phyloP scores from a whole-genome alignment of 2,113 vertebrate genomes.

The Spheniscus mendiculus region DNA sequence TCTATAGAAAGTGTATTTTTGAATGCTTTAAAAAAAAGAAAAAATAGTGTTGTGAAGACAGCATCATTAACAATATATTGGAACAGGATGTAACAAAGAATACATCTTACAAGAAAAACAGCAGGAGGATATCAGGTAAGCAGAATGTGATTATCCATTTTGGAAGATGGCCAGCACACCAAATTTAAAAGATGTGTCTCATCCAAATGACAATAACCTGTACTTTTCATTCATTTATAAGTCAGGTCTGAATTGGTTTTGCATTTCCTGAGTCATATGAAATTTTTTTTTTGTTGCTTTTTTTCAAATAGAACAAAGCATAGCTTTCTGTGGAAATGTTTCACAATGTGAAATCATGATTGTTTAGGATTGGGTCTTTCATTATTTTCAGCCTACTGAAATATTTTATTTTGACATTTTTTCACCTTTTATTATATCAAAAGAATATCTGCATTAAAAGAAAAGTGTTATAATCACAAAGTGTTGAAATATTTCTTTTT shows the following conservation, averaged over 20 bases:
- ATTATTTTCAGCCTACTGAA: neutral
- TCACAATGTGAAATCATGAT: neutral
- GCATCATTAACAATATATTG: conserved; percentile 5
- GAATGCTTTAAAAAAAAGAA: neutral
- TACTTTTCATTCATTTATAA: neutral
- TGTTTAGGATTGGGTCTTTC: neutral
- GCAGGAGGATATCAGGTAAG: neutral
- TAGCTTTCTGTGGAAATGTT: neutral
- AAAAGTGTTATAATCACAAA: neutral
- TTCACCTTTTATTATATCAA: neutral
- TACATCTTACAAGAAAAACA: neutral
- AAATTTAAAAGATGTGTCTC: neutral
- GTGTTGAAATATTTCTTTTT: neutral
- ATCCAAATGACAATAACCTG: neutral
- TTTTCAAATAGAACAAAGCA: neutral
- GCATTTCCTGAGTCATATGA: neutral
- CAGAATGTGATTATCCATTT: neutral
- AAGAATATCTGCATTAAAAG: neutral
- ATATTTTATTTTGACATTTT: neutral
- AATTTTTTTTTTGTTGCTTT: neutral
- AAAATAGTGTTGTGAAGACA: neutral
- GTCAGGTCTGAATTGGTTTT: neutral
- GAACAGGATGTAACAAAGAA: neutral
- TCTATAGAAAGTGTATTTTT: neutral
- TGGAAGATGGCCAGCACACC: neutral